Conservation (phyloP, 2,888 invertebrate genomes). For the Pediacus dermestoides region DNA sequence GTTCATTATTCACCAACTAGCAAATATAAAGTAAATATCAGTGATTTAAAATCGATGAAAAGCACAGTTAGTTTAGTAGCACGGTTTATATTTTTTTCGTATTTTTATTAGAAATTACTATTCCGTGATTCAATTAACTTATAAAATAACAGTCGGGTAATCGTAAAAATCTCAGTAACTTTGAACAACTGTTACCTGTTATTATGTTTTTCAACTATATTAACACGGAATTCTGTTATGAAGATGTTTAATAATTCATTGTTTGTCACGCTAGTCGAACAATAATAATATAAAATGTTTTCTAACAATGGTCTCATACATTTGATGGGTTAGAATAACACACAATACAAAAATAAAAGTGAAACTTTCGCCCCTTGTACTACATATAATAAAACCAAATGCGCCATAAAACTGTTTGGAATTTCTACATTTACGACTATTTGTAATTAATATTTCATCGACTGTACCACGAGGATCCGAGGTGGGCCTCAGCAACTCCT, state of each 20-base stretch:
- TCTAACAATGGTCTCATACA: constrained; percentile 28
- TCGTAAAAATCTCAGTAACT: constrained; percentile 22
- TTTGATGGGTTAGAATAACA: too few species aligned
- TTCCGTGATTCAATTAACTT: constrained; percentile 19
- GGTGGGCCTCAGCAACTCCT: too few species aligned
- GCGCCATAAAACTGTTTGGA: too few species aligned
- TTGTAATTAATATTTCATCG: too few species aligned
- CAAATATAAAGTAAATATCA: constrained; percentile 10
- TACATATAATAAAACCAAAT: too few species aligned
- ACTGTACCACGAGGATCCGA: too few species aligned
- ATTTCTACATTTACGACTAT: too few species aligned
- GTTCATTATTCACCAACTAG: constrained; percentile 25
- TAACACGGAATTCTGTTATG: constrained; percentile 35
- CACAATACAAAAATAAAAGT: too few species aligned
- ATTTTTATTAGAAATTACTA: too few species aligned
- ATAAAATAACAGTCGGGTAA: constrained; percentile 18
- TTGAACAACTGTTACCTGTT: constrained; percentile 33
- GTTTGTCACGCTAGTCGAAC: constrained; percentile 38
- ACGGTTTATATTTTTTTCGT: constrained; percentile 2
- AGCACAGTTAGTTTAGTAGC: too few species aligned
- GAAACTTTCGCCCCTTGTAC: too few species aligned
- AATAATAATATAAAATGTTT: constrained; percentile 28
- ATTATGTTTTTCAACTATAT: constrained; percentile 27
- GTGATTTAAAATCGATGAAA: too few species aligned
- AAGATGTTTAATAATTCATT: constrained; percentile 35